Conservation (phyloP, 2,113 vertebrate genomes). For the Alethe castanea region DNA sequence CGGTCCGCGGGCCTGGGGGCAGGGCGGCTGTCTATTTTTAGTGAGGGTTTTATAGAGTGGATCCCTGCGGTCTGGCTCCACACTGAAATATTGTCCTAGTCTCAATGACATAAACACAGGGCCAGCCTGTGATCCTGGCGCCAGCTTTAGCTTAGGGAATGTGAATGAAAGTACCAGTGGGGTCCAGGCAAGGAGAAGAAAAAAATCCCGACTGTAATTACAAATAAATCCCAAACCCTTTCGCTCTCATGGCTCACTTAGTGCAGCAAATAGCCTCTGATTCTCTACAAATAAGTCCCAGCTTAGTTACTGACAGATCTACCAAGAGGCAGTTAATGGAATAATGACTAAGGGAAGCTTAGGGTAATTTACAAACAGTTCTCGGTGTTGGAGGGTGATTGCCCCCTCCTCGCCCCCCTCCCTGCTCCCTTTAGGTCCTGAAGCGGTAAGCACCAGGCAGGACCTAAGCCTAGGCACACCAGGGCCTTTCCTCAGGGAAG, state of each 20-base stretch:
- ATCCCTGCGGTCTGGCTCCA: slow-evolving; percentile 83
- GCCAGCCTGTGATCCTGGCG: slow-evolving; percentile 82
- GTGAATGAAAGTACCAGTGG: slow-evolving; percentile 77
- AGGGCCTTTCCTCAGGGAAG: background rate
- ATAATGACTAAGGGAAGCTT: slow-evolving; percentile 60
- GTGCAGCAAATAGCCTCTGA: slow-evolving; percentile 66
- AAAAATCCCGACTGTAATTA: slow-evolving; percentile 73
- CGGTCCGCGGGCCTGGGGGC: slow-evolving; percentile 71
- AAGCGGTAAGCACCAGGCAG: background rate
- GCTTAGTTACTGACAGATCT: slow-evolving; percentile 69
- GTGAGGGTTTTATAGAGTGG: slow-evolving; percentile 86
- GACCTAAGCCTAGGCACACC: background rate
- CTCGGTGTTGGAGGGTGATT: background rate
- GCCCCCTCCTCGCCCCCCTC: background rate
- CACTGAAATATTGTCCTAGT: slow-evolving; percentile 87
- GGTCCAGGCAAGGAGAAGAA: slow-evolving; percentile 63
- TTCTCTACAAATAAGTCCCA: slow-evolving; percentile 68
- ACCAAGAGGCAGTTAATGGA: slow-evolving; percentile 69
- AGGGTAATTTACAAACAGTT: slow-evolving; percentile 46
- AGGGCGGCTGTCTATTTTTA: slow-evolving; percentile 81
- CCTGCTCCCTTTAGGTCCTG: background rate
- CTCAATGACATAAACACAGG: slow-evolving; percentile 86
- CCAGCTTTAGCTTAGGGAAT: slow-evolving; percentile 80
- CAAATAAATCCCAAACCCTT: slow-evolving; percentile 71
- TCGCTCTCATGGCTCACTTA: slow-evolving; percentile 64